A percentile compares a stretch with the other conserved stretches of the same genome.
phyloP scores from a whole-genome alignment of 2,888 invertebrate species.

The Agrochola circellaris region DNA sequence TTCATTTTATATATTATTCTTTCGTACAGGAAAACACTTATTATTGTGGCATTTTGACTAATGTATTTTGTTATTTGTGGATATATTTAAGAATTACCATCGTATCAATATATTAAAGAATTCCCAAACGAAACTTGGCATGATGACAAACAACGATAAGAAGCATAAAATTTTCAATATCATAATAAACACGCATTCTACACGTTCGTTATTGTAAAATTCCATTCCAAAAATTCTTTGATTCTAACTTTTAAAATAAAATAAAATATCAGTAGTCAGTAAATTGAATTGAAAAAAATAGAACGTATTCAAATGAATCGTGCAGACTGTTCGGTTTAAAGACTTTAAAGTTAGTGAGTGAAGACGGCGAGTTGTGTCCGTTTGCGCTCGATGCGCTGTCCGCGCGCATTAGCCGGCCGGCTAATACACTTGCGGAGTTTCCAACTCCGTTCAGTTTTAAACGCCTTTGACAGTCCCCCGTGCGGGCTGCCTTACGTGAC shows the following conservation, averaged over 20 bases:
- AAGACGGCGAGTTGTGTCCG: conserved; percentile 70
- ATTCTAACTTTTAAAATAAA: conserved; percentile 31
- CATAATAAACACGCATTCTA: conserved; percentile 28
- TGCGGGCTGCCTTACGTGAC: conserved; percentile 77
- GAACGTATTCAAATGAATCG: conserved; percentile 54
- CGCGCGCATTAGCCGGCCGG: conserved; percentile 75
- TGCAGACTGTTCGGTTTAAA: conserved; percentile 60
- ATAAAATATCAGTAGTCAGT: neutral
- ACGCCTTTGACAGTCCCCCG: conserved; percentile 81
- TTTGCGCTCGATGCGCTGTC: conserved; percentile 75
- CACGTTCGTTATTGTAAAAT: conserved; percentile 30
- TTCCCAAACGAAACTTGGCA: conserved; percentile 56
- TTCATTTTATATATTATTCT: conserved; percentile 46
- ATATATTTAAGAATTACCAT: conserved; percentile 54
- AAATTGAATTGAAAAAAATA: conserved; percentile 48
- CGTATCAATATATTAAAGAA: conserved; percentile 50
- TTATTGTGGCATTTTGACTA: conserved; percentile 59
- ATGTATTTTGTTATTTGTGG: conserved; percentile 56
- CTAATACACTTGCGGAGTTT: conserved; percentile 83
- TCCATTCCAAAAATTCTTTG: conserved; percentile 34
- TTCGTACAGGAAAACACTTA: conserved; percentile 48
- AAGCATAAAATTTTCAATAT: conserved; percentile 54
- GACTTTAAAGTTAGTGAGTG: conserved; percentile 56
- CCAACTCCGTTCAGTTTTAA: conserved; percentile 78
- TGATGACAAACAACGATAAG: conserved; percentile 56